A percentile compares a stretch with the other conserved stretches of the same genome.
phyloP scores from a whole-genome alignment of 1,140 invertebrate species.

The Drosophila varians region DNA sequence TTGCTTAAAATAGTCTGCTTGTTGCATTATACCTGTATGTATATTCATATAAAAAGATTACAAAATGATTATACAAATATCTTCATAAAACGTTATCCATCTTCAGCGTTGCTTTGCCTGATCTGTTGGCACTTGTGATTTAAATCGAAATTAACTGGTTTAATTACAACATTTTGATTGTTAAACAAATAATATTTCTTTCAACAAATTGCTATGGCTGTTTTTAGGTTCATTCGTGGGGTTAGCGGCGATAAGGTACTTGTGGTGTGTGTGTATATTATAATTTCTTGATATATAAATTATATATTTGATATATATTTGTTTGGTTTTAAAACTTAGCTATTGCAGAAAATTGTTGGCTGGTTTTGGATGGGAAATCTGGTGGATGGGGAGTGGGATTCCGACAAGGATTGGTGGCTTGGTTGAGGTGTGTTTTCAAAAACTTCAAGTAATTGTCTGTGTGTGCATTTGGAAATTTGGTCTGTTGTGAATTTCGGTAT shows the following conservation, averaged over 20 bases:
- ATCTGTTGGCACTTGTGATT: constrained; percentile 75
- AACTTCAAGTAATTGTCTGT: too few relatives aligned
- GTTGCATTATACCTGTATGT: too few relatives aligned
- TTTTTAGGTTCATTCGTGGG: constrained; percentile 63
- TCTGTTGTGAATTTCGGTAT: too few relatives aligned
- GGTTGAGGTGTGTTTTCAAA: constrained; percentile 35
- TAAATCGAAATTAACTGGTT: constrained; percentile 75
- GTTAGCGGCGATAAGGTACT: constrained; percentile 73
- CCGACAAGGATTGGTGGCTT: constrained; percentile 32
- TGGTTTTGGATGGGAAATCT: too few relatives aligned
- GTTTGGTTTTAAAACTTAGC: constrained; percentile 82
- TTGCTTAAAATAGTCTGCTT: too few relatives aligned
- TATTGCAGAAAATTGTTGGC: constrained; percentile 78
- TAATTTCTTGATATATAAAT: constrained; percentile 75
- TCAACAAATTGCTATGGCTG: constrained; percentile 83
- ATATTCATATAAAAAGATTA: too few relatives aligned
- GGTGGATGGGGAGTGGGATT: constrained; percentile 7
- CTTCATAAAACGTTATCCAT: constrained; percentile 43
- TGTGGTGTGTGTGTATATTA: constrained; percentile 72
- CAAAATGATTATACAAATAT: too few relatives aligned
- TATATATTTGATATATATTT: constrained; percentile 80
- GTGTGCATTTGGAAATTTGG: too few relatives aligned
- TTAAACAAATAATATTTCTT: too few relatives aligned
- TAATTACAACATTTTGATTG: too few relatives aligned
- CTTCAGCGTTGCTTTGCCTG: constrained; percentile 58